These are phyloP conservation scores for Chrysemys picta DNA, from an alignment of 2,113 vertebrate genomes.

Conservation along the genomic window DNA sequence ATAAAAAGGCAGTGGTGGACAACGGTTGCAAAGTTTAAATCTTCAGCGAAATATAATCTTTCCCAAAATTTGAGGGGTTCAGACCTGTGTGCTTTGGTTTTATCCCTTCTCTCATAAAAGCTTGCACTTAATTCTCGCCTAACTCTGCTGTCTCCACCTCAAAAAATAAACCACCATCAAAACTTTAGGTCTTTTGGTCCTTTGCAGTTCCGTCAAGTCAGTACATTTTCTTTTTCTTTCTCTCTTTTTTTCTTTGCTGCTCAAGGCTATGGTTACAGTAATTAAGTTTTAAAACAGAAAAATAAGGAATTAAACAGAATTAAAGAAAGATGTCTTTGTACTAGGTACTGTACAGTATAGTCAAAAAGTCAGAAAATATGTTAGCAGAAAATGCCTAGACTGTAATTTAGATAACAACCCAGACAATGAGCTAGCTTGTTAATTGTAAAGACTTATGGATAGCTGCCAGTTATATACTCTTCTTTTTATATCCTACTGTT, in stretches of 20 bases:
- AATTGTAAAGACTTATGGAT: conserved; percentile 68
- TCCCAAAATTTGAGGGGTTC: background rate
- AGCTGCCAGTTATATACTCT: conserved; percentile 56
- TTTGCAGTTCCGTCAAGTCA: background rate
- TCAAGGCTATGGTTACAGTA: conserved; percentile 58
- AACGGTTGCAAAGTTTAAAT: background rate
- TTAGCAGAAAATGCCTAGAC: conserved; percentile 70
- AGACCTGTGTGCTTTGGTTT: background rate
- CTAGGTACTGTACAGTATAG: conserved; percentile 63
- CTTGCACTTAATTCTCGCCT: background rate
- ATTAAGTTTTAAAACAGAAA: conserved; percentile 74
- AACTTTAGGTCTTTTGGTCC: background rate
- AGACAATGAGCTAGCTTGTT: conserved; percentile 66
- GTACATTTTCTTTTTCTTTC: background rate
- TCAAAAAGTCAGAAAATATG: conserved; percentile 71
- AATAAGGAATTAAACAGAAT: conserved; percentile 71
- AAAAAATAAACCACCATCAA: background rate
- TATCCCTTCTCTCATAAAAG: background rate
- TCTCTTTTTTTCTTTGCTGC: conserved; percentile 12
- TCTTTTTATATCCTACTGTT: conserved; percentile 54
- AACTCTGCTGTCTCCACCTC: background rate
- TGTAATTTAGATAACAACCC: conserved; percentile 77
- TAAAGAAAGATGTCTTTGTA: conserved; percentile 75
- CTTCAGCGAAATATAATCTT: background rate
- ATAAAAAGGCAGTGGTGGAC: background rate